These are phyloP conservation scores for Scomberomorus guttatus DNA, from an alignment of 2,797 vertebrate species.

Conservation along the genomic window DNA sequence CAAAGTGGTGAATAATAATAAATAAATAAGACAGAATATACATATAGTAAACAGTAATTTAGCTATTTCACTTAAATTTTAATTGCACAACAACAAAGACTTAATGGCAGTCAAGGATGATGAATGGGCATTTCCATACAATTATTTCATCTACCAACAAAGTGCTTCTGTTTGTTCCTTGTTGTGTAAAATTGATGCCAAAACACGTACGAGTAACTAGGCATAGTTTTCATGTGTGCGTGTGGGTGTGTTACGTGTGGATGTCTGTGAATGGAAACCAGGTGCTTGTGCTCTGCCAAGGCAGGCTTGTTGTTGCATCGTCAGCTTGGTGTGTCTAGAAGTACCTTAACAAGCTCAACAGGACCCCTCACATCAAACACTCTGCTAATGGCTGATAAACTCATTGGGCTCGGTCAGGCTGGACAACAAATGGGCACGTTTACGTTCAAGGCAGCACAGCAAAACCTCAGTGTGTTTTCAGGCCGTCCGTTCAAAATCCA, in stretches of 20 bases:
- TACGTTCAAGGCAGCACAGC: conserved; percentile 36
- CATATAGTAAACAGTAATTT: neutral
- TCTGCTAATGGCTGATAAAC: conserved; percentile 71
- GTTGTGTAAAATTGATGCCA: conserved; percentile 32
- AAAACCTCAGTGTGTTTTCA: conserved; percentile 35
- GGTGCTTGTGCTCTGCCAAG: conserved; percentile 65
- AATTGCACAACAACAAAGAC: neutral
- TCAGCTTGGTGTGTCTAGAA: conserved; percentile 72
- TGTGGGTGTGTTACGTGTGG: conserved; percentile 36
- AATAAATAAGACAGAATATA: no score
- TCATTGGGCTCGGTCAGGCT: conserved; percentile 49
- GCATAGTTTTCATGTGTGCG: conserved; percentile 29
- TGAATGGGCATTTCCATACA: conserved; percentile 13
- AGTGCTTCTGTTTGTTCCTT: conserved; percentile 18
- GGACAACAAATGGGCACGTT: conserved; percentile 62
- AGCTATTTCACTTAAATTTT: neutral
- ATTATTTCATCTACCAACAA: conserved; percentile 1
- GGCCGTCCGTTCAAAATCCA: conserved; percentile 19
- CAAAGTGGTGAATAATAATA: no score
- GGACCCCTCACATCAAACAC: conserved; percentile 76
- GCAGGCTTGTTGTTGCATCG: conserved; percentile 68
- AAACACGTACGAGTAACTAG: conserved; percentile 36
- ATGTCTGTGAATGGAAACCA: conserved; percentile 76
- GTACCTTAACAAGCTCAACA: conserved; percentile 72
- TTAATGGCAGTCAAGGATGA: neutral